phyloP scores from a whole-genome alignment of 1,140 invertebrate genomes.

The Coptotermes formosanus region DNA sequence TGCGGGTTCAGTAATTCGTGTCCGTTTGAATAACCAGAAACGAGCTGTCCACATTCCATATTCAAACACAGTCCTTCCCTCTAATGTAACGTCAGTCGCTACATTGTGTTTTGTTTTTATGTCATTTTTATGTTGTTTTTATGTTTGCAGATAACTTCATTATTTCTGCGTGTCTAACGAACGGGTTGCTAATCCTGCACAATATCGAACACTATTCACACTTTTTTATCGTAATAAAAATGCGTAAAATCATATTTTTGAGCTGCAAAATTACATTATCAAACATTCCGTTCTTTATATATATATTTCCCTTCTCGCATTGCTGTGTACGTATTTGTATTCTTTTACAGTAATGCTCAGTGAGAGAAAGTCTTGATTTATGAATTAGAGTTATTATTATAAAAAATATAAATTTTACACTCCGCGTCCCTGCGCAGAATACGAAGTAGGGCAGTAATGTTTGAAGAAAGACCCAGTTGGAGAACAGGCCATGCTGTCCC shows the following conservation, averaged over 20 bases:
- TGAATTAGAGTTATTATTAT: background rate
- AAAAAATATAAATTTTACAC: slow-evolving; percentile 2
- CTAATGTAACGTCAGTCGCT: background rate
- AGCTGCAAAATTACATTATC: background rate
- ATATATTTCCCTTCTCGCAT: background rate
- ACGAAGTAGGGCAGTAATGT: background rate
- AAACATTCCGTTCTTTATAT: background rate
- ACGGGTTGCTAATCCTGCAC: background rate
- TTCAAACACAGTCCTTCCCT: background rate
- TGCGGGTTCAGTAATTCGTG: background rate
- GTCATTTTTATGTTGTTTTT: background rate
- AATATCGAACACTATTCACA: background rate
- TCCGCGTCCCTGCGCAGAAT: background rate
- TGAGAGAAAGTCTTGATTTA: background rate
- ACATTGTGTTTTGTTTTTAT: background rate
- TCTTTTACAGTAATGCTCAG: background rate
- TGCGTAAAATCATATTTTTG: background rate
- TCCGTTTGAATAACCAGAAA: background rate
- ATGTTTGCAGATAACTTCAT: background rate
- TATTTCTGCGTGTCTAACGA: background rate
- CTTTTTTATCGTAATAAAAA: background rate
- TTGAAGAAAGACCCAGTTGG: background rate
- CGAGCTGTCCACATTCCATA: background rate
- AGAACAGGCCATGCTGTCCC: background rate
- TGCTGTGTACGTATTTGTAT: background rate